A percentile compares a stretch with the other conserved stretches of the same genome.
phyloP scores from a whole-genome alignment of 2,113 vertebrate genomes.

The Mesitornis unicolor region DNA sequence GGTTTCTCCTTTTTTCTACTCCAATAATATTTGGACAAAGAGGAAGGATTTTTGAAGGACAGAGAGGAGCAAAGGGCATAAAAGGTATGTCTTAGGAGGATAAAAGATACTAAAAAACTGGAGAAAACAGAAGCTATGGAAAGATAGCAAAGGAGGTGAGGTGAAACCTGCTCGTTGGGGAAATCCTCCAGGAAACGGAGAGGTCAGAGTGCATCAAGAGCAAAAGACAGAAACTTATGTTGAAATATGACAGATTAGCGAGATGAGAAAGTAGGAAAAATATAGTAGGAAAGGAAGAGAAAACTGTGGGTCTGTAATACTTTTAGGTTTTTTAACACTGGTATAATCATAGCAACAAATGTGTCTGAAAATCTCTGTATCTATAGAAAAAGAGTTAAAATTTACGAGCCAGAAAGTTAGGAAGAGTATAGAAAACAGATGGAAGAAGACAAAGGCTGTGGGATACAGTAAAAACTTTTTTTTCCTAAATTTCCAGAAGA shows the following conservation, averaged over 20 bases:
- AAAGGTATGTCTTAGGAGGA: not conserved
- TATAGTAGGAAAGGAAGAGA: not conserved
- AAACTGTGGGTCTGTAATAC: accelerated
- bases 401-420: not conserved
- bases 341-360: not conserved
- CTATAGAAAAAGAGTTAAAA: not conserved
- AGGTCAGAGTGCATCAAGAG: not conserved
- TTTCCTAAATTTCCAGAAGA: not conserved
- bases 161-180: accelerated
- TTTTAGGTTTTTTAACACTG: not conserved
- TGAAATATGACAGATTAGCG: not conserved
- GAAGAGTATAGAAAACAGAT: not conserved
- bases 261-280: not conserved
- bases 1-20: not conserved
- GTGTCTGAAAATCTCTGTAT: not conserved
- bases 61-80: not conserved
- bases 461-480: not conserved
- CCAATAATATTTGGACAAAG: not conserved
- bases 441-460: not conserved
- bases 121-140: not conserved
- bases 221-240: not conserved
- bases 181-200: not conserved
- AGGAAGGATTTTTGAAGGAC: not conserved
- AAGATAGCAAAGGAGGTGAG: not conserved
- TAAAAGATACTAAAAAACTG: not conserved